Evolutionary conservation across 2,888 invertebrate genomes (phyloP).

Genomic region (Scaptomyza polygonia): DNA sequence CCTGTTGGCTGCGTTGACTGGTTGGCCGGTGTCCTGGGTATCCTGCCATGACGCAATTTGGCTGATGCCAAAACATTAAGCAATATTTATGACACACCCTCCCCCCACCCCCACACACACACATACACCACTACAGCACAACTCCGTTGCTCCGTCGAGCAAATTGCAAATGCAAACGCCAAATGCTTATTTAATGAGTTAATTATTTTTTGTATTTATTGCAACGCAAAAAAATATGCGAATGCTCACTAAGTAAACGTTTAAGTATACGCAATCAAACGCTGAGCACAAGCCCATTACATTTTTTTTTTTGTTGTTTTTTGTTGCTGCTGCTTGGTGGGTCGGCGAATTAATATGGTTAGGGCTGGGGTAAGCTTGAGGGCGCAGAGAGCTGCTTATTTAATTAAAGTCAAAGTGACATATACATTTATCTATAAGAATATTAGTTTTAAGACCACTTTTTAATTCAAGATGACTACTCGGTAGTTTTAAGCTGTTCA

Average conservation of each 20-base stretch:
- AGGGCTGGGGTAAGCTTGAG: not conserved
- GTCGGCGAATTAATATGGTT: conserved; percentile 24
- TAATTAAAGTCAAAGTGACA: conserved; percentile 36
- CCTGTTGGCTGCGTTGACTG: not conserved
- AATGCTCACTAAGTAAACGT: conserved; percentile 56
- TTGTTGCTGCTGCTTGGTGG: not conserved
- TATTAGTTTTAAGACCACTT: not conserved
- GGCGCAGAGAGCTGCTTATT: conserved; percentile 4
- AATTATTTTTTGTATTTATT: conserved; percentile 79
- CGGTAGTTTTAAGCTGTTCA: not conserved
- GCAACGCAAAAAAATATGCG: conserved; percentile 66
- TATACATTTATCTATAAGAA: not conserved
- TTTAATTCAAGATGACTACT: not conserved
- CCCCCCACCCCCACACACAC: no score
- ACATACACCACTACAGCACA: no score
- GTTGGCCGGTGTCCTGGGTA: conserved; percentile 21
- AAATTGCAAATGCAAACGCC: conserved; percentile 72
- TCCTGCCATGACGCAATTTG: conserved; percentile 59
- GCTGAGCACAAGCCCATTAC: conserved; percentile 58
- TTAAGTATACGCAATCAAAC: conserved; percentile 73
- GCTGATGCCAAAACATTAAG: conserved; percentile 71
- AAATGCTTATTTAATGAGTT: conserved; percentile 81
- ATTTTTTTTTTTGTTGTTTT: conserved; percentile 24
- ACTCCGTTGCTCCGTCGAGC: conserved; percentile 25
- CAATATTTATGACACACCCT: conserved; percentile 68